Evolutionary conservation across 2,888 invertebrate species (phyloP).

Genomic region (Idaea aversata): DNA sequence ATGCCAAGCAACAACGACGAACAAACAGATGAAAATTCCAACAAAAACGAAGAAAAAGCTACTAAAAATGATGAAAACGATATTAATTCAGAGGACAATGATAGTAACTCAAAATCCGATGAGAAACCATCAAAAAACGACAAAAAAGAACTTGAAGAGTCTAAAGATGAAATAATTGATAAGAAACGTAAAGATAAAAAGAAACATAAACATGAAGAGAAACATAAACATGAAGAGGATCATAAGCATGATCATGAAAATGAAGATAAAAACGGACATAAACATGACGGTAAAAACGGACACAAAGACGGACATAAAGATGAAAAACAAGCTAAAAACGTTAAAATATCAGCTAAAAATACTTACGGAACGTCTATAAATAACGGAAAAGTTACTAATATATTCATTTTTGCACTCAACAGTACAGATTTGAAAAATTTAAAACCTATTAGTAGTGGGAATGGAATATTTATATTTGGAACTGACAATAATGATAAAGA

Average conservation of each 20-base stretch:
- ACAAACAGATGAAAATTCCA: not conserved
- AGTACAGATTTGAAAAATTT: constrained; percentile 31
- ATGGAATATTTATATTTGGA: constrained; percentile 26
- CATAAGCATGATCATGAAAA: constrained; percentile 13
- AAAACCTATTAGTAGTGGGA: constrained; percentile 24
- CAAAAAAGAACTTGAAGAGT: not conserved
- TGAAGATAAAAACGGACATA: constrained; percentile 10
- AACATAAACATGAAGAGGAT: not conserved
- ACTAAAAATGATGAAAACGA: not conserved
- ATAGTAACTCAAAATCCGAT: constrained; percentile 1
- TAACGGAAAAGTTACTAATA: constrained; percentile 53
- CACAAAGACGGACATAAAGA: constrained; percentile 20
- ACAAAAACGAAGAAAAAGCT: constrained; percentile 2
- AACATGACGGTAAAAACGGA: not conserved
- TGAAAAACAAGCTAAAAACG: constrained; percentile 15
- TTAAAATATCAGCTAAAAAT: constrained; percentile 35
- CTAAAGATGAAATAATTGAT: not conserved
- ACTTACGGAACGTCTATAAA: constrained; percentile 48
- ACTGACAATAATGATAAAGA: constrained; percentile 9
- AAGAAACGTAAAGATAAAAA: not conserved
- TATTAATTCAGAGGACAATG: not conserved
- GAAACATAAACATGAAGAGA: not conserved
- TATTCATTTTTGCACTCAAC: constrained; percentile 50
- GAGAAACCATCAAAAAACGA: not conserved
- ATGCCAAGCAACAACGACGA: not conserved